phyloP scores from a whole-genome alignment of 2,113 vertebrate genomes.

The Sphyrna mokarran region DNA sequence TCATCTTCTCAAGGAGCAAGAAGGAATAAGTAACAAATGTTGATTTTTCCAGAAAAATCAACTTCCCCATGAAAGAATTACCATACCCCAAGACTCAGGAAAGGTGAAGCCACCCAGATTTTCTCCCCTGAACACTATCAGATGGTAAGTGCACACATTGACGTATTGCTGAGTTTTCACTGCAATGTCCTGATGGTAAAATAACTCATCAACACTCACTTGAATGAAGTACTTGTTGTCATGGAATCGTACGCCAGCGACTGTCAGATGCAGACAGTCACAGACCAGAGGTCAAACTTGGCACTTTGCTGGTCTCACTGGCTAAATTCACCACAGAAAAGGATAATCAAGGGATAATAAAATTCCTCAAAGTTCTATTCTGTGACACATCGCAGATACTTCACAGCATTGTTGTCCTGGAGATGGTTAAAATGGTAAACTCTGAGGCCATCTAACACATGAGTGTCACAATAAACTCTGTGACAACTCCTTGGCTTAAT shows the following conservation, averaged over 20 bases:
- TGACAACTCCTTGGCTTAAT: neutral
- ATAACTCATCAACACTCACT: neutral
- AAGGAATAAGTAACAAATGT: too few species aligned
- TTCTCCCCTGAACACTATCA: neutral
- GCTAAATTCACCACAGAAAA: neutral
- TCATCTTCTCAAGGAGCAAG: too few species aligned
- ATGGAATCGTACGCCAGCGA: neutral
- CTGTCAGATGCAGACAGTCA: neutral
- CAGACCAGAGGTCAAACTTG: neutral
- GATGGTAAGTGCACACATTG: neutral
- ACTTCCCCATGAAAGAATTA: neutral
- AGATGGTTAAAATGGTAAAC: neutral
- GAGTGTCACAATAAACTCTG: neutral
- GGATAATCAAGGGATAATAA: neutral
- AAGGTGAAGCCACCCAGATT: neutral
- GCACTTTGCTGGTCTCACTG: neutral
- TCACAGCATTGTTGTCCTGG: neutral
- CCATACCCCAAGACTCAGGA: neutral
- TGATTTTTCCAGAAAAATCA: too few species aligned
- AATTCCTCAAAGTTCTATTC: neutral
- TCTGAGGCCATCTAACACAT: neutral
- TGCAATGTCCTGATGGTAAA: neutral
- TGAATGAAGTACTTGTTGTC: neutral
- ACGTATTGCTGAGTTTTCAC: neutral
- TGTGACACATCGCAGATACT: neutral